These are phyloP conservation scores for Bubo bubo DNA, from an alignment of 2,113 vertebrate species.

Conservation along the genomic window DNA sequence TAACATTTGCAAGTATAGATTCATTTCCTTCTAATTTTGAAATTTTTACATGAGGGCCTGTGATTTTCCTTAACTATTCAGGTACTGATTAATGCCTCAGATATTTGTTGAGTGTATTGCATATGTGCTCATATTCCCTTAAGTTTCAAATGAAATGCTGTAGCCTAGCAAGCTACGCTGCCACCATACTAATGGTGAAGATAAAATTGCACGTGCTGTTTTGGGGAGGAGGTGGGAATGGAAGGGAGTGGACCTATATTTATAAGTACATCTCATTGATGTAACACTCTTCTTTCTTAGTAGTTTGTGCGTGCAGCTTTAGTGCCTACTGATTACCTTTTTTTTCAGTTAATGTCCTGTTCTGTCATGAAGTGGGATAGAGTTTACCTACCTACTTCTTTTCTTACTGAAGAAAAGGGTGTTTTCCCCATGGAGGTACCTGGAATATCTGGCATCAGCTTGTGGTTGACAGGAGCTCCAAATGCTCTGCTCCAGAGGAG, in stretches of 20 bases:
- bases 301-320: neutral
- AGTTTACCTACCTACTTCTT: neutral
- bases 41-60: neutral
- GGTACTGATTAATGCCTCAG: neutral
- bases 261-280: neutral
- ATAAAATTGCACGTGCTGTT: neutral
- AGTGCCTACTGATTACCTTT: neutral
- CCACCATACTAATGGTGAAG: neutral
- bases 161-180: neutral
- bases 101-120: neutral
- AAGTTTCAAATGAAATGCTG: neutral
- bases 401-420: neutral
- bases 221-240: neutral
- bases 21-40: neutral
- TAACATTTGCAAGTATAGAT: neutral
- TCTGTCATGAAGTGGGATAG: neutral
- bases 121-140: neutral
- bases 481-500: neutral
- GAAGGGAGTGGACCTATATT: neutral
- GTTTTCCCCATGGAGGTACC: neutral
- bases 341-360: neutral
- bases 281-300: neutral
- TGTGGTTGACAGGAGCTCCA: neutral
- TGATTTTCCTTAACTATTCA: neutral
- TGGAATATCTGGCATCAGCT: neutral